Evolutionary conservation across 2,113 vertebrate genomes (phyloP).

Genomic region (Rallus limicola): DNA sequence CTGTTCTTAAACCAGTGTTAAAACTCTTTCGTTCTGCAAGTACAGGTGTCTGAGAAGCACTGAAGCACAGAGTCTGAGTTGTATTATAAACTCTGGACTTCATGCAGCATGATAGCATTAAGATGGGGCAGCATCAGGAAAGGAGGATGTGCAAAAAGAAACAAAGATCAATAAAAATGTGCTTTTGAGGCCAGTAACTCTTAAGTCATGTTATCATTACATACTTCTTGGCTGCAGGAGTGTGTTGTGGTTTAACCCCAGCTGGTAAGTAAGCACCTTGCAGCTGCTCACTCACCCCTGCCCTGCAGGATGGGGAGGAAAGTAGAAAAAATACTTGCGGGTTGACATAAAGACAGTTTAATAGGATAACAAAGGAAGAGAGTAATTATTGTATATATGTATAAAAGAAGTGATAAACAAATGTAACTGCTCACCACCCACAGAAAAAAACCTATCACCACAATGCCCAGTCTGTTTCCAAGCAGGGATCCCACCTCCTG

Average conservation of each 20-base stretch:
- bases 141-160: neutral
- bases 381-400: no score
- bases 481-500: no score
- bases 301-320: no score
- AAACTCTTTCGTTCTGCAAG: neutral
- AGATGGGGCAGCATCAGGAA: neutral
- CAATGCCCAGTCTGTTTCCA: no score
- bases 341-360: no score
- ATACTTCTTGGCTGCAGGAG: neutral
- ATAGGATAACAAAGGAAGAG: no score
- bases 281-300: no score
- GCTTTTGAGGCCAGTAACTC: neutral
- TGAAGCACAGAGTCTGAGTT: neutral
- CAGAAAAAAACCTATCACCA: no score
- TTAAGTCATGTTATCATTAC: neutral
- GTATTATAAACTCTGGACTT: neutral
- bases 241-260: neutral
- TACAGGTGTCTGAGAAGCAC: neutral
- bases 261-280: no score
- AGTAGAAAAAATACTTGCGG: no score
- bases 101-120: neutral
- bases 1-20: neutral
- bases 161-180: neutral
- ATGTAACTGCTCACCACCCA: no score
- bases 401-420: no score